phyloP scores from a whole-genome alignment of 1,140 invertebrate genomes.

The Chelonus insularis region DNA sequence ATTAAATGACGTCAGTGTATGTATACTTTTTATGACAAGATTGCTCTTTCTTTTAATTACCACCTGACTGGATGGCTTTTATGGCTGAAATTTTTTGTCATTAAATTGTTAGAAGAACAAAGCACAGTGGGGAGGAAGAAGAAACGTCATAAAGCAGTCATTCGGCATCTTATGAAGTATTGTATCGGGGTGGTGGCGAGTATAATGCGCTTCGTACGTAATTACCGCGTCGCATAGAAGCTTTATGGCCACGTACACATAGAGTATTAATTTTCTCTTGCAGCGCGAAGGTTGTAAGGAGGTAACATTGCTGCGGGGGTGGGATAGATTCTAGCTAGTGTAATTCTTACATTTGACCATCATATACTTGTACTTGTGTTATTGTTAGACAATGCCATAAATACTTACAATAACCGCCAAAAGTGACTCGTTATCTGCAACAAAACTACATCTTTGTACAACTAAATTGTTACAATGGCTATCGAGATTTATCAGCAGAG shows the following conservation, averaged over 20 bases:
- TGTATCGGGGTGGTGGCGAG: conserved; percentile 25
- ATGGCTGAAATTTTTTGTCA: not conserved
- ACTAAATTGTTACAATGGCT: too few species aligned
- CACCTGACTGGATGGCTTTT: not conserved
- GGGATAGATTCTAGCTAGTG: not conserved
- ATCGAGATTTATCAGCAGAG: too few species aligned
- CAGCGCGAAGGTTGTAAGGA: not conserved
- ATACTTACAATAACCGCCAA: too few species aligned
- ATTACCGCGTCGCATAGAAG: conserved; percentile 55
- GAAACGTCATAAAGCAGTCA: conserved; percentile 13
- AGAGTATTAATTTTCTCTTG: conserved; percentile 55
- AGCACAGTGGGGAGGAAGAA: not conserved
- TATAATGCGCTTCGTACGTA: conserved; percentile 43
- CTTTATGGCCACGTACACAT: conserved; percentile 44
- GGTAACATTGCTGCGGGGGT: conserved; percentile 5
- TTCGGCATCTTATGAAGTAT: conserved; percentile 27
- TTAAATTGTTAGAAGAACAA: conserved; percentile 11
- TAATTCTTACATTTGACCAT: too few species aligned
- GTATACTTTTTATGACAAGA: not conserved
- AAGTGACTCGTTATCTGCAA: too few species aligned
- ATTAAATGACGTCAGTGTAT: too few species aligned
- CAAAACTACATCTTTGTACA: too few species aligned
- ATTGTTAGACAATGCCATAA: too few species aligned
- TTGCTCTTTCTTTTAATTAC: not conserved
- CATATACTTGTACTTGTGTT: too few species aligned